These are phyloP conservation scores for Pissodes strobi DNA, from an alignment of 1,140 invertebrate genomes.

Conservation along the genomic window DNA sequence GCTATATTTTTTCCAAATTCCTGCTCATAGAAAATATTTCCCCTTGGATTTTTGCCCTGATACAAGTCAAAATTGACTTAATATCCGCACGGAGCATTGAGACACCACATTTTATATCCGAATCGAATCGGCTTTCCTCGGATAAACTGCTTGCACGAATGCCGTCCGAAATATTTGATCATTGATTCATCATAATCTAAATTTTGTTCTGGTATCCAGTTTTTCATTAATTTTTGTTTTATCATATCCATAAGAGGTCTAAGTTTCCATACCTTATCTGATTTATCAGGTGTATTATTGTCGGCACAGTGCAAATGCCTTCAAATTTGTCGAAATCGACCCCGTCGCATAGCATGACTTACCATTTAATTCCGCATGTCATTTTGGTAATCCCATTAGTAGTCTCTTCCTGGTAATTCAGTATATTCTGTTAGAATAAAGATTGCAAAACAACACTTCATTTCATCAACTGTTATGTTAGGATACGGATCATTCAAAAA, in stretches of 20 bases:
- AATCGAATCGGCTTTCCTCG: constrained; percentile 38
- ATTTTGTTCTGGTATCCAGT: constrained; percentile 5
- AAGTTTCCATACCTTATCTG: neutral
- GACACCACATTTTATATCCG: constrained; percentile 38
- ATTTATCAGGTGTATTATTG: neutral
- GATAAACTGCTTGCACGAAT: constrained; percentile 39
- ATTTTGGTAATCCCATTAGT: no score
- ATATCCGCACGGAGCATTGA: constrained; percentile 23
- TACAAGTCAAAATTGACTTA: constrained; percentile 46
- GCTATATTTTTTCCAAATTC: constrained; percentile 18
- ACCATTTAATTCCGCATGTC: no score
- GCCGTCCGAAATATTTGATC: constrained; percentile 6
- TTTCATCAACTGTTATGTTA: no score
- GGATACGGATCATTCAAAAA: no score
- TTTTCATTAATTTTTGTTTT: neutral
- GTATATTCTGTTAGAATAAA: no score
- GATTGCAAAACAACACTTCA: no score
- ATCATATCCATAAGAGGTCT: constrained; percentile 7
- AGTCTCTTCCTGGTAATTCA: no score
- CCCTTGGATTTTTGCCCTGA: constrained; percentile 38
- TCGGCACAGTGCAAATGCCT: constrained; percentile 4
- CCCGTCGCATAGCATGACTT: neutral
- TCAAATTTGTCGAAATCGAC: neutral
- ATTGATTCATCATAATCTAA: constrained; percentile 15
- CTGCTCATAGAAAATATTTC: constrained; percentile 22